Conservation (phyloP, 2,113 vertebrate genomes). For the Phylloscopus whistleri region DNA sequence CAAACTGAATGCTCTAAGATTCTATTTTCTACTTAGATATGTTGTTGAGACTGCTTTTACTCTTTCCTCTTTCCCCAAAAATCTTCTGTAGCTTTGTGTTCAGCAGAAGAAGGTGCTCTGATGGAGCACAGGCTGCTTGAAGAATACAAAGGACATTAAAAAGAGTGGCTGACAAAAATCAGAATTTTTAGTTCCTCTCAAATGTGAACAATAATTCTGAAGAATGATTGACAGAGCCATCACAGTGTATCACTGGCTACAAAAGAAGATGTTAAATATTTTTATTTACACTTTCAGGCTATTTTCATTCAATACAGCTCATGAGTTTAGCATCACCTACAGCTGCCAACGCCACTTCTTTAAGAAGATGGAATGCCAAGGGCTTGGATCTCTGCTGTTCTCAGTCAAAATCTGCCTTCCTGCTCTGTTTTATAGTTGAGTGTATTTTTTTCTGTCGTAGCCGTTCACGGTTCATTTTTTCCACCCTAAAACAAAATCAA, state of each 20-base stretch:
- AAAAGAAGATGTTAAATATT: neutral
- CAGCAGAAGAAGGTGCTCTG: neutral
- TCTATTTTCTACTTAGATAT: neutral
- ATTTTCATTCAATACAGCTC: neutral
- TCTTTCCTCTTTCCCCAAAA: neutral
- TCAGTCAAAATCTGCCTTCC: conserved; percentile 72
- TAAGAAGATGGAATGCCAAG: neutral
- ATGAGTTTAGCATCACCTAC: neutral
- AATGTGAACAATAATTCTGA: neutral
- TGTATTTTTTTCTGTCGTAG: conserved; percentile 75
- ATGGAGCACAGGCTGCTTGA: neutral
- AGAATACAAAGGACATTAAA: neutral
- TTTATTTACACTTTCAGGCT: conserved; percentile 6
- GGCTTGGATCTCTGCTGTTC: neutral
- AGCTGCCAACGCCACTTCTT: neutral
- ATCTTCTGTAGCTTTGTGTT: neutral
- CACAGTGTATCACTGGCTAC: neutral
- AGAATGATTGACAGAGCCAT: neutral
- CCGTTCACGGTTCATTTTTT: conserved; percentile 77
- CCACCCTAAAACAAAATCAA: conserved; percentile 64
- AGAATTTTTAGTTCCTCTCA: neutral
- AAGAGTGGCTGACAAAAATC: neutral
- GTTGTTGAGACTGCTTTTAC: neutral
- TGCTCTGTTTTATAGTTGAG: conserved; percentile 71
- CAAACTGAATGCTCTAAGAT: neutral